Conservation (phyloP, 2,113 vertebrate genomes). For the Scalopus aquaticus region DNA sequence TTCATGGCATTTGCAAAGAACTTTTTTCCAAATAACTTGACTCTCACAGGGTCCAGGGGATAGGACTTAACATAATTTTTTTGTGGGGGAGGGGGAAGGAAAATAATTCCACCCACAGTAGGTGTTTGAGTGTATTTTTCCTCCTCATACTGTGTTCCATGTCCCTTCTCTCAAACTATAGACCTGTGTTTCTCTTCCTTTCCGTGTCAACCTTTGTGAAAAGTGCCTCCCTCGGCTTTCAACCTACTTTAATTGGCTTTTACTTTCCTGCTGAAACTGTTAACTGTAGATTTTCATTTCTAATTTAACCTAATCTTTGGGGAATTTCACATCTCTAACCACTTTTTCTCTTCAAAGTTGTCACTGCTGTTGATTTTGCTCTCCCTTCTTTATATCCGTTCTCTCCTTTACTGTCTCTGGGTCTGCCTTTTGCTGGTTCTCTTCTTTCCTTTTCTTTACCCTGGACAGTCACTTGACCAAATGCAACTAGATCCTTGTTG, state of each 20-base stretch:
- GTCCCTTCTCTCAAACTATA: not conserved
- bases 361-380: not conserved
- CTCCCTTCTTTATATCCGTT: not conserved
- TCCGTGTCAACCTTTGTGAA: not conserved
- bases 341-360: conserved; percentile 2
- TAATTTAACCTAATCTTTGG: not conserved
- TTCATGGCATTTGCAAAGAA: not conserved
- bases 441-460: not conserved
- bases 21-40: not conserved
- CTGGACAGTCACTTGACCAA: not conserved
- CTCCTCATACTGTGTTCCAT: not conserved
- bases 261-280: not conserved
- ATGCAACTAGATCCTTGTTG: too few species aligned
- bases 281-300: conserved; percentile 6
- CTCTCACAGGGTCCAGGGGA: not conserved
- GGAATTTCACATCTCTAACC: not conserved
- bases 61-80: not conserved
- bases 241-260: not conserved
- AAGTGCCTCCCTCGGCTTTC: not conserved
- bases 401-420: not conserved
- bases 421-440: not conserved
- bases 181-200: not conserved
- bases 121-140: conserved; percentile 8
- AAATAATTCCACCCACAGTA: not conserved
- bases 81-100: not conserved